Base-by-base conservation (phyloP, 2,797 vertebrate species). In the Tapirus indicus region DNA sequence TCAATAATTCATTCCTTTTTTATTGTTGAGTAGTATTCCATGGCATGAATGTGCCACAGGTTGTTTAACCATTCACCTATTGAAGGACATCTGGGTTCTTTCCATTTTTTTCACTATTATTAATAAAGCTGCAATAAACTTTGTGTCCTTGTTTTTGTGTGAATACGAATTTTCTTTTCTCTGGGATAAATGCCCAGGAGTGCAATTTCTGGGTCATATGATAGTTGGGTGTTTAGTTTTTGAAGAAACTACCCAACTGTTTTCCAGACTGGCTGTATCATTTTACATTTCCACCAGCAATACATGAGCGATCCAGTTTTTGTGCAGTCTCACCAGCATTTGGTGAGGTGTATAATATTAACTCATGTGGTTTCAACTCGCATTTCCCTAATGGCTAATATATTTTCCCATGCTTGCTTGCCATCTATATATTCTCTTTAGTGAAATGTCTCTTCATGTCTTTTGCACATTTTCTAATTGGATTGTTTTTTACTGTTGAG, bases 391-490 rank as follows among this genome's bases (percentile, higher is more conserved):
- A 58, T 83, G 62, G 32, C 62, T 49, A 71, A 47, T 32, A 25
- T 71, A 49, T 82, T 94, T 96, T 77, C 41, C 56, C 49, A 74
- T 92, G 72, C 38, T 92, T 94, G 41, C 72, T 58, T 80, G 54
- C 60, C 79, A 87, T 71, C 68, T 96, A 58, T 32, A 71, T 80
- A 38, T 77, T 82, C 38, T 79, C 60, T 82, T 89, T 86, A 64
- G 84, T 62, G 58, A 47, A 89, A 64, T 52, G 68, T 79, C 62
- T 89, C 68, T 85, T 90, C 47, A 38, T 52, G 11, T 49, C 35
- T 89, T 87, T 82, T 94, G 69, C 38, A 66, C 47, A 44, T 47
- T 54, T 80, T 93, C 94, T 71, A 91, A 83, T 87, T 91, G 78
- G 49, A 54, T 35, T 66, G 52, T 71, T 52, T 66, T 77, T 91